Conservation (phyloP, 2,888 invertebrate species). For the Ariolimax columbianus region DNA sequence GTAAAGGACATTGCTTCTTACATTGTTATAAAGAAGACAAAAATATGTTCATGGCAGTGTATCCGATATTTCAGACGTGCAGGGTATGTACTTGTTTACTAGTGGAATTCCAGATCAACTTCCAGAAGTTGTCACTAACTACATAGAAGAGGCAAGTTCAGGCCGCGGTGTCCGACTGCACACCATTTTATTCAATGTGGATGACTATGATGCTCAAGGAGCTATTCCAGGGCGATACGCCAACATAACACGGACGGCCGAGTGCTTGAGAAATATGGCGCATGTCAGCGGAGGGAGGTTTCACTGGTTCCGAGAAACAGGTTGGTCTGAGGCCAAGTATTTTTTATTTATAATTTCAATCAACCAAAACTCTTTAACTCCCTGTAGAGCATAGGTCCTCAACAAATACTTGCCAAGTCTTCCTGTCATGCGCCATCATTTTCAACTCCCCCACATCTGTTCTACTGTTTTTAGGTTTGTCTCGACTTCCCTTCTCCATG, state of each 20-base stretch:
- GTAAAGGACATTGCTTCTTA: too few species aligned
- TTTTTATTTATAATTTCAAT: too few species aligned
- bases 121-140: conserved; percentile 70
- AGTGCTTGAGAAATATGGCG: conserved; percentile 76
- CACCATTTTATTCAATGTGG: conserved; percentile 78
- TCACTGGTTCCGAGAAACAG: conserved; percentile 79
- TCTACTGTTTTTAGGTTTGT: too few species aligned
- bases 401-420: too few species aligned
- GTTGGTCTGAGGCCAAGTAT: conserved; percentile 57
- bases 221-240: conserved; percentile 78
- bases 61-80: conserved; percentile 64
- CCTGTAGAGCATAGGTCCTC: too few species aligned
- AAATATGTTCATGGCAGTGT: background rate
- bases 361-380: too few species aligned
- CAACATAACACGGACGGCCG: conserved; percentile 78
- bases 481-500: too few species aligned
- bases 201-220: conserved; percentile 77
- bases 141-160: conserved; percentile 74
- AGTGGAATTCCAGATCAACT: conserved; percentile 79
- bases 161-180: conserved; percentile 73
- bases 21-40: background rate
- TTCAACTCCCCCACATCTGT: too few species aligned
- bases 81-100: conserved; percentile 79
- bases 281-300: conserved; percentile 78
- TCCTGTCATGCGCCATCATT: too few species aligned